Conservation (phyloP, 2,888 invertebrate genomes). For the Ommatoiulus sabulosus region DNA sequence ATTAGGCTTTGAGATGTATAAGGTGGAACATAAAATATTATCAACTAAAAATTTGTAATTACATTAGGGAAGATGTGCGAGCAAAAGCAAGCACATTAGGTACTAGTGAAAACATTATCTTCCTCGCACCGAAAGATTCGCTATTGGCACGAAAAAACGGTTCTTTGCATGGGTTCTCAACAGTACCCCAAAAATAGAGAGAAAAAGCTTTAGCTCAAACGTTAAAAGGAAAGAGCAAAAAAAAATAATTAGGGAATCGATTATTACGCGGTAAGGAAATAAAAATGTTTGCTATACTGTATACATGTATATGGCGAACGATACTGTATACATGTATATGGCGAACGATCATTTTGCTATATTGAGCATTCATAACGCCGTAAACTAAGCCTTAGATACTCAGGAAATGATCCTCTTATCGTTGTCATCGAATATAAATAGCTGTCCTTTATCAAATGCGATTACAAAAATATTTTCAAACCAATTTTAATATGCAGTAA, state of each 20-base stretch:
- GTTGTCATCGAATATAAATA: too few relatives aligned
- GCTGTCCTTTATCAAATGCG: too few relatives aligned
- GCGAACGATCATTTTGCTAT: too few relatives aligned
- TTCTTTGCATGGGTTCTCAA: background rate
- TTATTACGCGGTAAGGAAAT: background rate
- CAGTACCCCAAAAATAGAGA: background rate
- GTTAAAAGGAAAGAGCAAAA: background rate
- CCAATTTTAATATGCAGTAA: too few relatives aligned
- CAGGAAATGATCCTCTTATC: too few relatives aligned
- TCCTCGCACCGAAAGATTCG: background rate
- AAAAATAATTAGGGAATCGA: background rate
- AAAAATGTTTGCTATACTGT: too few relatives aligned
- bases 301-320: too few relatives aligned
- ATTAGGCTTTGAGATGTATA: conserved; percentile 7
- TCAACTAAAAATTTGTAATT: background rate
- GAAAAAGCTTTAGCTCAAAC: background rate
- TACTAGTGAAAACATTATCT: background rate
- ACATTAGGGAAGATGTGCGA: background rate
- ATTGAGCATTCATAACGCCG: too few relatives aligned
- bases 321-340: too few relatives aligned
- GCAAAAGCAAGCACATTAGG: background rate
- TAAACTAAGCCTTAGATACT: too few relatives aligned
- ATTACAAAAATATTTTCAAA: too few relatives aligned
- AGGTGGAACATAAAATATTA: conserved; percentile 23
- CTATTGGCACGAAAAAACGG: background rate